Base-by-base conservation (phyloP, 2,888 invertebrate genomes). In the Lamellibrachia columna region DNA sequence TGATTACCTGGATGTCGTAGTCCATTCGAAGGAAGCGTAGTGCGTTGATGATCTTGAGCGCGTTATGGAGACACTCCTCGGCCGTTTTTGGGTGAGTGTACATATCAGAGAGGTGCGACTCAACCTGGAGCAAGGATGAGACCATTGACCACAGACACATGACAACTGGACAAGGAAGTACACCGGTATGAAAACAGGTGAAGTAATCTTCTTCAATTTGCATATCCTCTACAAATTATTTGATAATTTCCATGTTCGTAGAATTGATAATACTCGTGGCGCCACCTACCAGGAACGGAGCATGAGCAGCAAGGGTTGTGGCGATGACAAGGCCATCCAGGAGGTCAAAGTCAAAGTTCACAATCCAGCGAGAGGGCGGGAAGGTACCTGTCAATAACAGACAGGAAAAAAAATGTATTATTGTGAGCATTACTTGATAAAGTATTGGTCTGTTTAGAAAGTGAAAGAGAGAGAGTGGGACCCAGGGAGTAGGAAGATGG, bases 331-430 rank as follows among this genome's bases (percentile, higher is more conserved):
- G 94, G 9, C 96, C 96, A 95, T 96, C 96, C 91, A 96, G 94
- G n/a, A 96, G 94, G 94, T 96, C 96, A 95, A 95, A 95, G 94
- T 96, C 96, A 95, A 96, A 96, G 95, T 96, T 96, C 90, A 96
- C 96, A 91, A 96, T 95, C 96, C 96, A 96, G 53, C 96, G 94
- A 8, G 96, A 94, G n/a, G 96, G 94, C 52, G 96, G 96, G 7
- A 96, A 94, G 8, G 95, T 95, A 94, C 95, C 96, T 96, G 93
- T 4, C 94, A 93, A 92, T n/a, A 40, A 40, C 15, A 92, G 60
- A n/a, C 92, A 92, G 1, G 11, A 3, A 22, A 58, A 40, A 75
- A 55, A 90, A 91, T 7, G 2, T 11, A 75, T 22, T 75, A 11
- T 60, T 40, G 40, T 40, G 40, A 40, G 40, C 1, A 40, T 40